These are phyloP conservation scores for Leptobrachium ailaonicum DNA, from an alignment of 2,113 vertebrate species.

Conservation along the genomic window DNA sequence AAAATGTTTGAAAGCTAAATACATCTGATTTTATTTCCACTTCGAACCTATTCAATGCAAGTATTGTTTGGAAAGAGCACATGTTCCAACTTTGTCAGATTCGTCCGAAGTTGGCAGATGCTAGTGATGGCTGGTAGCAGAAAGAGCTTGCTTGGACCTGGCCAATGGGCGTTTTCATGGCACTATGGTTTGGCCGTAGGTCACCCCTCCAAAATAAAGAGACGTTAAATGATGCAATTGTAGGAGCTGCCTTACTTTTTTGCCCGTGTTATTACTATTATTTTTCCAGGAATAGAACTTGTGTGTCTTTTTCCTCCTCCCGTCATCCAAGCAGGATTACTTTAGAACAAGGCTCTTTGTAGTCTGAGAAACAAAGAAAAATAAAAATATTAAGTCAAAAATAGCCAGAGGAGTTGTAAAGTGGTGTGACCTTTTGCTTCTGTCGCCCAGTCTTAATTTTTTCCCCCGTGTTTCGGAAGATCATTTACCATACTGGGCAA, in stretches of 20 bases:
- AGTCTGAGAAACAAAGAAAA: not conserved
- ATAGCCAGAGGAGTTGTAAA: no score
- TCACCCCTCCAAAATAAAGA: conserved; percentile 5
- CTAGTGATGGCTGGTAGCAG: conserved; percentile 13
- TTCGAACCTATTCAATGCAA: conserved; percentile 6
- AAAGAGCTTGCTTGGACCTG: conserved; percentile 7
- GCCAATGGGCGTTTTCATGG: conserved; percentile 17
- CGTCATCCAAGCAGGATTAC: not conserved
- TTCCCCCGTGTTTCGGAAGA: no score
- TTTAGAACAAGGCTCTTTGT: not conserved
- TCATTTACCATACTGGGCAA: no score
- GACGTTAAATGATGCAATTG: conserved; percentile 22
- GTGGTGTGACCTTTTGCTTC: no score
- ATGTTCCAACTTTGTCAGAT: conserved; percentile 17
- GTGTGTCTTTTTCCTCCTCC: not conserved
- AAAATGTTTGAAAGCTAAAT: conserved; percentile 28
- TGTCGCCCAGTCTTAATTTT: no score
- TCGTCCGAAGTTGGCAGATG: conserved; percentile 20
- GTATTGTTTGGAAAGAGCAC: conserved; percentile 2
- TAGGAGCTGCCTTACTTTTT: conserved; percentile 3
- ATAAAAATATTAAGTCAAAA: not conserved
- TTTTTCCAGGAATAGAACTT: conserved; percentile 4
- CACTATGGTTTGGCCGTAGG: not conserved
- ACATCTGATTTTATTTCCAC: conserved; percentile 24
- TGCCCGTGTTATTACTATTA: not conserved